Percentiles rank a stretch among this genome's conserved stretches.
Evolutionary conservation across 2,113 vertebrate species (phyloP).

Genomic region (Pangasianodon hypophthalmus): DNA sequence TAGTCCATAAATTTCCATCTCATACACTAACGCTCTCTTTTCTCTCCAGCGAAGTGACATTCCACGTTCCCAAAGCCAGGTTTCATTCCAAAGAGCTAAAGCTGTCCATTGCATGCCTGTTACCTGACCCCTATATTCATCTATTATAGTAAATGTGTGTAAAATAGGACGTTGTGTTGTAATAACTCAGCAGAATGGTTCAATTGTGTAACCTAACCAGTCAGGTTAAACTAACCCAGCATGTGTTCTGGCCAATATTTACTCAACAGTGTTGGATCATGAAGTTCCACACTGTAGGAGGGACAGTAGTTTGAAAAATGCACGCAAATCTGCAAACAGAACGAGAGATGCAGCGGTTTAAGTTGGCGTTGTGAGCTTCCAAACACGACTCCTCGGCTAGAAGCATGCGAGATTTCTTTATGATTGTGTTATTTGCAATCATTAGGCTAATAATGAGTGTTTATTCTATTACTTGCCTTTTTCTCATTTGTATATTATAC

Average conservation of each 20-base stretch:
- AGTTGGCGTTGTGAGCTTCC: too few species aligned
- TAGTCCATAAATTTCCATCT: background rate
- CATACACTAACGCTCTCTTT: background rate
- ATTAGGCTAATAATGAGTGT: background rate
- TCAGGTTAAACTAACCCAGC: conserved; percentile 7
- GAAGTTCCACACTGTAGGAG: background rate
- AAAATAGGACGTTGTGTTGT: background rate
- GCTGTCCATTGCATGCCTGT: background rate
- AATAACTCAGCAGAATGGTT: background rate
- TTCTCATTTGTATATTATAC: background rate
- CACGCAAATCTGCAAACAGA: background rate
- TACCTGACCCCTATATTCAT: background rate
- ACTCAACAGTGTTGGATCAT: conserved; percentile 1
- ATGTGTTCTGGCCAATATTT: conserved; percentile 18
- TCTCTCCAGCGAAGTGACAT: background rate
- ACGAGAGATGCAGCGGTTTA: background rate
- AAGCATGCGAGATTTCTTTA: background rate
- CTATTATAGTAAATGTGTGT: background rate
- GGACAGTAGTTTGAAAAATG: background rate
- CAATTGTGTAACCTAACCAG: conserved; percentile 1
- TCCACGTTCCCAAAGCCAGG: background rate
- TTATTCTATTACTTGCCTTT: background rate
- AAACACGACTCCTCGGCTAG: background rate
- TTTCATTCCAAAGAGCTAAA: background rate
- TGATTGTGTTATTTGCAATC: background rate